Base-by-base conservation (phyloP, 1,140 invertebrate genomes). In the Thaumatotibia leucotreta region DNA sequence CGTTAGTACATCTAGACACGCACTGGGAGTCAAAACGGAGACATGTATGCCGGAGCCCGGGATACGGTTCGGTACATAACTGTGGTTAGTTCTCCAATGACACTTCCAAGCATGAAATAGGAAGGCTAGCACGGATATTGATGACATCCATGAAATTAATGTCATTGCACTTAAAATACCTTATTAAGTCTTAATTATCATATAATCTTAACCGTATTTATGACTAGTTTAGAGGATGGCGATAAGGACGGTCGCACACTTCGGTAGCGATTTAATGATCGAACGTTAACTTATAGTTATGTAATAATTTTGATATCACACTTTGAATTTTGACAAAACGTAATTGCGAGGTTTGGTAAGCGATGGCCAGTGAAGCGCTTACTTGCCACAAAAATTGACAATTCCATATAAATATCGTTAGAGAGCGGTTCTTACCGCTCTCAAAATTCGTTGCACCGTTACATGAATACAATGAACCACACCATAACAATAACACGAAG, bases 181-280 rank as follows among this genome's bases (percentile, higher is more conserved):
- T 20, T 45, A 45, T 45, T 45, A 20, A 8, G 76, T 65, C 79
- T 77, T 65, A 52, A 8, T 20, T 6, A n/a, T 61, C 10, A 32
- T 22, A 5, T 31, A 83, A 85, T 82, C 83, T 88, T 90, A 88
- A 70, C 74, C 5, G 77, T 74, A 80, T 70, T 68, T 86, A 84
- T 83, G 80, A 88, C 86, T 91, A 91, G 86, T 91, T 91, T 91
- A 91, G 88, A 91, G 88, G 88, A 91, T 91, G 88, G 86, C 88
- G 85, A 84, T 82, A 78, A 85, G 88, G 88, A 91, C 88, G 88
- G 88, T 88, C 88, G 86, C 88, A 83, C 70, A 84, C 73, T 65
- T 75, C 83, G 86, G 66, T 75, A 84, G 86, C 86, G 88, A 88
- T 90, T 78, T 75, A 77, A 82, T 80, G 76, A 75, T 80, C 68